Evolutionary conservation across 2,888 invertebrate genomes (phyloP), one percentile per base, ranked within the genome.

Genomic region (Sinelater perroti): DNA sequence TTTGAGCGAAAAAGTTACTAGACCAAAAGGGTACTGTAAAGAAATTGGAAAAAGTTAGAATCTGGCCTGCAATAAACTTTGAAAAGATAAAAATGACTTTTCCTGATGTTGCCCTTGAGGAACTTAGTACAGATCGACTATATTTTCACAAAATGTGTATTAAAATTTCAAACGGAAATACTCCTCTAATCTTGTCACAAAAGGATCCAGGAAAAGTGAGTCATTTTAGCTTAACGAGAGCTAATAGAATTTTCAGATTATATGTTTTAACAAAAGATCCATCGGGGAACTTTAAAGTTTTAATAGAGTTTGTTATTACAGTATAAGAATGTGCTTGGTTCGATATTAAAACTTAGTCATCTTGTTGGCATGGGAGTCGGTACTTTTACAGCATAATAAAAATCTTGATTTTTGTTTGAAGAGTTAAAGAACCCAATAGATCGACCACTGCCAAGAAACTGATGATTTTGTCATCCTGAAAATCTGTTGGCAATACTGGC

Each of bases 51-150:
- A 16, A 5, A 45, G 10, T 28, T 45, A 17, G 45, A 45, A 28
- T 3, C 13, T 13, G 21, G 42, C 18, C 46, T 4, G 8, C 35
- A 5, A 13, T 30, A 2, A 30, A 46, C 6, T 30, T 46, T 16
- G n/a, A 30, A n/a, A 46, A 2, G 17, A 18, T 17, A 10, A 16
- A 31, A 17, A 18, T 10, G n/a, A 18, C 17, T 47, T 24, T n/a
- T n/a, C 5, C 26, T n/a, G 36, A 28, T 5, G 13, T 2, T 8
- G 30, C 26, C 6, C 16, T 8, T 1, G 2, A n/a, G 26, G 36
- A 52, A 40, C 56, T 66, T 11, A 65, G 66, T 28, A 66, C 56
- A 13, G 67, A 68, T 50, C 65, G 67, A 31, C 56, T 56, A 33
- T 66, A 54, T 38, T 13, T 58, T 8, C 30, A 31, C n/a, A 24